Evolutionary conservation across 1,140 invertebrate species (phyloP), one percentile per base, ranked within the genome.

Genomic region (Chionoecetes opilio): DNA sequence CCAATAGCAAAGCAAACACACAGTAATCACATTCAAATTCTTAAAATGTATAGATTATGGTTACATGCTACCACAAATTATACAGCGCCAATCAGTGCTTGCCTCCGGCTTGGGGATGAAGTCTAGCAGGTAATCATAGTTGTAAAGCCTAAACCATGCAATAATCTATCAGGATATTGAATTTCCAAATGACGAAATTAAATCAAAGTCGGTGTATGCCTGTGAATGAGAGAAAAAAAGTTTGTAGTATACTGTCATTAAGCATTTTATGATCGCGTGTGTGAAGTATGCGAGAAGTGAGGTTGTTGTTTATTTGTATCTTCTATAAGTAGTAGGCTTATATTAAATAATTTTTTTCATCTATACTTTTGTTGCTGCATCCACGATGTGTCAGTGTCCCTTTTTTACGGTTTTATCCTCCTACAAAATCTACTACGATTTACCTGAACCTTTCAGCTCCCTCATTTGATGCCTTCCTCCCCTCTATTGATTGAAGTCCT

Each of bases 401-500:
- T 2, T 75, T 11, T 75, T 11, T 8, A 46, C 63, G 8, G 26
- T 75, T 1, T 75, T 75, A 26, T 5, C 63, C 63, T 5, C 1
- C 63, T 26, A 53, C 63, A 21, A n/a, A 75, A 75, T 75, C n/a
- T 26, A 75, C n/a, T 21, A 46, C 31, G 32, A 41, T 3, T 63
- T 6, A 46, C 89, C 41, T 46, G 34, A n/a, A 91, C n/a, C 41
- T 91, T 17, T 32, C 63, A 2, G 5, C 32, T 32, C 46, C 32
- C 53, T 82, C 21, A 31, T 31, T 32, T 34, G n/a, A 29, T 82
- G 26, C 6, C 53, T 82, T 32, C 53, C 90, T 75, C 41, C 63
- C 90, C 32, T 34, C 53, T 63, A 31, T 63, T 91, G 63, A 11
- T 97, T 5, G 97, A 97, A 96, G 97, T 97, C 96, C 92, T 93